Evolutionary conservation across 2,797 vertebrate species (phyloP).

Genomic region (Hybognathus amarus): DNA sequence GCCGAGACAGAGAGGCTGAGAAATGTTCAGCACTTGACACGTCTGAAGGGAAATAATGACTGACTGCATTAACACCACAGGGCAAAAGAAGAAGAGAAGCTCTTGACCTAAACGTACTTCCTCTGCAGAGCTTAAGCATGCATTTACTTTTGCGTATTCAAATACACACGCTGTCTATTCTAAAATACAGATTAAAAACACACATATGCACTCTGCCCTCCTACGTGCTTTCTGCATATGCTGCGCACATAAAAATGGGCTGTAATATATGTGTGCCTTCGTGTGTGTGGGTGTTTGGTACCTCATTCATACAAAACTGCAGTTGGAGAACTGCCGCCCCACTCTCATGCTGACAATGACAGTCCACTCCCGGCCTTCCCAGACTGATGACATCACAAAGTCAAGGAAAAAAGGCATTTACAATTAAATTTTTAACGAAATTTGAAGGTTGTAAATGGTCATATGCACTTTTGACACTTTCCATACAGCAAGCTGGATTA

Average conservation of each 20-base stretch:
- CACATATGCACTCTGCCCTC: constrained; percentile 12
- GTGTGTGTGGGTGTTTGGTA: constrained; percentile 66
- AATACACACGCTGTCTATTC: neutral
- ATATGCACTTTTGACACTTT: neutral
- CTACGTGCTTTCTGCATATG: constrained; percentile 32
- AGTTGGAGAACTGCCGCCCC: constrained; percentile 93
- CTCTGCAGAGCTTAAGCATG: constrained; percentile 28
- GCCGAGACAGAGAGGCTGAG: constrained; percentile 22
- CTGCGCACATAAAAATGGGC: constrained; percentile 1
- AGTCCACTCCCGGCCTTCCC: constrained; percentile 95
- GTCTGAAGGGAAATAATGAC: constrained; percentile 51
- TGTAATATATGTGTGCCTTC: constrained; percentile 44
- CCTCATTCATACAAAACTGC: constrained; percentile 98
- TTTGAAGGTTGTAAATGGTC: neutral
- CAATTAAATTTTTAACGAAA: neutral
- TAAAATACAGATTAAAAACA: constrained; percentile 25
- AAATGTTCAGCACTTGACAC: constrained; percentile 42
- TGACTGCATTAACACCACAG: constrained; percentile 51
- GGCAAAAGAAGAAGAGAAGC: constrained; percentile 30
- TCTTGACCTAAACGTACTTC: constrained; percentile 52
- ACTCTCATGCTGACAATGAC: constrained; percentile 94
- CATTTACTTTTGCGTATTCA: constrained; percentile 17
- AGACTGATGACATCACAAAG: constrained; percentile 86
- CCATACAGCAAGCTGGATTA: neutral
- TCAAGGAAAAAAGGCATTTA: constrained; percentile 81